Base-by-base conservation (phyloP, 2,888 invertebrate species). In the Pecten maximus region DNA sequence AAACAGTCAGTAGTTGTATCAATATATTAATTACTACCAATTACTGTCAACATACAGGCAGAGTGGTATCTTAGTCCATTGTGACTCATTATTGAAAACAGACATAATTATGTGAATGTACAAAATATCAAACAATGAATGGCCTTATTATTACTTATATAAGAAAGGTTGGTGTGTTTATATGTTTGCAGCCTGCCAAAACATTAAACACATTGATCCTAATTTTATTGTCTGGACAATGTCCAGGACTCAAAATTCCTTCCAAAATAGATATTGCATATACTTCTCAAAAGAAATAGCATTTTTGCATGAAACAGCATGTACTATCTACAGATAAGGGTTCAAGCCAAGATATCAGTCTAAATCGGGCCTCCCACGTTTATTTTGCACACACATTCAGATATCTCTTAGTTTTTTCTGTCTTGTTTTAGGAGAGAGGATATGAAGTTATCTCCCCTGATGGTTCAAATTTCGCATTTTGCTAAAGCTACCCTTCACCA, bases 361-460 rank as follows among this genome's bases (percentile, higher is more conserved):
- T 23, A 74, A 8, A 35, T 28, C 74, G 35, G 74, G 74, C 74
- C 74, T 74, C 74, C 74, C 74, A 74, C 74, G 15, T 35, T 1
- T 74, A 35, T 28, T 74, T 54, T 54, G 19, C 50, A 19, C 12
- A 54, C 50, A 54, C 12, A 54, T 54, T 54, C 50, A 54, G 50
- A 54, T 54, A 54, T 28, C 28, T 35, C 74, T 28, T 28, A 74
- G 12, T 74, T 74, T 74, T 28, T 28, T 28, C 8, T 16, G 12
- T 74, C 60, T 74, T 4, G 12, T 8, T 28, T 74, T 28, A 74
- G 60, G 28, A 28, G 60, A 35, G 74, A 12, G 74, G 8, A 35
- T 74, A 74, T 35, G 35, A 35, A 8, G 44, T 74, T 74, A 74
- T 74, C 74, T 74, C 74, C 74, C 74, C 35, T 74, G 74, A 74